Conservation (phyloP, 2,888 invertebrate species). For the Ophion slaviceki region DNA sequence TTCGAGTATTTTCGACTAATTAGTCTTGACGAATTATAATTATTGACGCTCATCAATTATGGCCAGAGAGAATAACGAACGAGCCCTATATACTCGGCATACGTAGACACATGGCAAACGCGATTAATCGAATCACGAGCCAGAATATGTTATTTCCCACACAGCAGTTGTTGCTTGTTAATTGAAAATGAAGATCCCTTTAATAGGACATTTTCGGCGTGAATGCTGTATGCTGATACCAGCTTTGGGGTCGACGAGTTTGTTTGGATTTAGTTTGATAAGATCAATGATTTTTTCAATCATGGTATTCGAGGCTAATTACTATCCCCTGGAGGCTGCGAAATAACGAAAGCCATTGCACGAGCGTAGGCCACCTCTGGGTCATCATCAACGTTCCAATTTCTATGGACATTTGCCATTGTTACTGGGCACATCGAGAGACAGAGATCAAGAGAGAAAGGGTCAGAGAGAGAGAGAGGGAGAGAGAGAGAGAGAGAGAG, state of each 20-base stretch:
- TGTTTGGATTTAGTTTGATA: not conserved
- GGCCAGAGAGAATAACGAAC: not conserved
- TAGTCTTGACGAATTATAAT: not conserved
- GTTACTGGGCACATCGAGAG: not conserved
- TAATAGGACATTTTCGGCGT: not conserved
- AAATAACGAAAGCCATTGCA: not conserved
- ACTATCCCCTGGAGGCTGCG: not conserved
- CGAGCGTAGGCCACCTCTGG: not conserved
- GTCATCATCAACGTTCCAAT: conserved; percentile 3
- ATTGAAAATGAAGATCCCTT: not conserved
- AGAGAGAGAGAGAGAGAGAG: not conserved
- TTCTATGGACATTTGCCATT: conserved; percentile 16
- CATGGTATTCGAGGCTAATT: not conserved
- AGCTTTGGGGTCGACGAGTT: not conserved
- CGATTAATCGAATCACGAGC: not conserved
- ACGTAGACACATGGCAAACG: not conserved
- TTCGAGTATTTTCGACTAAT: not conserved
- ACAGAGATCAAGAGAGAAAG: not conserved
- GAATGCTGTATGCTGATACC: not conserved
- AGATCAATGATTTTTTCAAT: not conserved
- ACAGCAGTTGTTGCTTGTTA: not conserved
- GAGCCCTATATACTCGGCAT: not conserved
- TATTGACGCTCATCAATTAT: not conserved
- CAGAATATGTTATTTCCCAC: not conserved
- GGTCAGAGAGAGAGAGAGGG: conserved; percentile 1